A percentile compares a stretch with the other conserved stretches of the same genome.
Conservation (phyloP, 2,797 vertebrate species). For the Onychomys torridus region DNA sequence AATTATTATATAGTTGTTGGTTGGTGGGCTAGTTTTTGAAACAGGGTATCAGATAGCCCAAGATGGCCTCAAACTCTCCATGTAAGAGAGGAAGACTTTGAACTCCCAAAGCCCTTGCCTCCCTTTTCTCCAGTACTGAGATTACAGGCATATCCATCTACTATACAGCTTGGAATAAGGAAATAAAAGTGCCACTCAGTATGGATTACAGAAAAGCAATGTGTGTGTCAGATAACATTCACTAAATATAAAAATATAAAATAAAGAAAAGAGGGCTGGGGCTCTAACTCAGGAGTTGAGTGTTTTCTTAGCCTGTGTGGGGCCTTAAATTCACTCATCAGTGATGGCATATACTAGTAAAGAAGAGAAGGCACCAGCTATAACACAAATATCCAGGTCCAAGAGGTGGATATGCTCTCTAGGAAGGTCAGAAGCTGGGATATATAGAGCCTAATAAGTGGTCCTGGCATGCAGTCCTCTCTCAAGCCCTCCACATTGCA, state of each 20-base stretch:
- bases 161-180: neutral
- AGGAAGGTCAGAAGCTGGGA: neutral
- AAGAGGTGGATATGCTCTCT: neutral
- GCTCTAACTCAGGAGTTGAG: neutral
- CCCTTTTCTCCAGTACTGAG: neutral
- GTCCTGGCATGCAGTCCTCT: neutral
- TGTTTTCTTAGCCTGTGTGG: neutral
- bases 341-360: neutral
- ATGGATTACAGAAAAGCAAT: neutral
- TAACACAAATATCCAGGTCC: conserved; percentile 27
- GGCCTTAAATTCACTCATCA: neutral
- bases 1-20: neutral
- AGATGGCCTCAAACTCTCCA: neutral
- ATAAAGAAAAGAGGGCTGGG: neutral
- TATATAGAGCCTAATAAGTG: neutral
- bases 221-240: neutral
- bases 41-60: neutral
- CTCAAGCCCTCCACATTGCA: neutral
- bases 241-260: neutral
- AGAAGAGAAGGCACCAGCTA: neutral
- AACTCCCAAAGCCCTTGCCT: neutral
- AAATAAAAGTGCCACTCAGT: neutral
- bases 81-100: neutral
- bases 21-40: neutral
- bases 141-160: neutral